Evolutionary conservation across 2,888 invertebrate genomes (phyloP).

Genomic region (Plebejus argus): DNA sequence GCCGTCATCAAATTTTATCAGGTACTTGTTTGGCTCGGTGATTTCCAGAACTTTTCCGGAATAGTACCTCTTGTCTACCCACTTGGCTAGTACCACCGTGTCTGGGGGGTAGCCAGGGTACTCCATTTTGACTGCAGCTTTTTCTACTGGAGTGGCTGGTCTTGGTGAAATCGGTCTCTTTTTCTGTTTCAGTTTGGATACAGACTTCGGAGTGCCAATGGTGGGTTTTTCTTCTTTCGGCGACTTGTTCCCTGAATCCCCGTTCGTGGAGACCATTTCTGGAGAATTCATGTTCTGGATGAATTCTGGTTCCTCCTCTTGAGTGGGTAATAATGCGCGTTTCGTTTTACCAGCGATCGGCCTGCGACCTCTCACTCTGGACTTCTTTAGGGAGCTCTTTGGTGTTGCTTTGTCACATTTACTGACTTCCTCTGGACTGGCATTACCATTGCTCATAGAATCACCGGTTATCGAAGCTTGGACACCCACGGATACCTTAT

Average conservation of each 20-base stretch:
- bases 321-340: slow-evolving; percentile 68
- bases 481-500: slow-evolving; percentile 69
- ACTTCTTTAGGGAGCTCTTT: slow-evolving; percentile 76
- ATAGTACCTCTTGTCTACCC: slow-evolving; percentile 85
- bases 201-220: slow-evolving; percentile 70
- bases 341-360: slow-evolving; percentile 70
- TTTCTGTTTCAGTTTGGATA: slow-evolving; percentile 68
- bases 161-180: slow-evolving; percentile 68
- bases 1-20: slow-evolving; percentile 84
- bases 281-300: slow-evolving; percentile 75
- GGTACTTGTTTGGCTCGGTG: slow-evolving; percentile 80
- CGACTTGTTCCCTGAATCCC: slow-evolving; percentile 62
- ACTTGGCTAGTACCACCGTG: slow-evolving; percentile 82
- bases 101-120: slow-evolving; percentile 67
- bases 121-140: slow-evolving; percentile 57
- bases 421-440: slow-evolving; percentile 68
- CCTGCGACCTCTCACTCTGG: slow-evolving; percentile 68
- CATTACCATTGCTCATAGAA: slow-evolving; percentile 65
- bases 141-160: slow-evolving; percentile 72
- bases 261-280: slow-evolving; percentile 72
- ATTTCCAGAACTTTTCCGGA: slow-evolving; percentile 82
- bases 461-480: slow-evolving; percentile 63
- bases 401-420: slow-evolving; percentile 74
- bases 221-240: slow-evolving; percentile 70
- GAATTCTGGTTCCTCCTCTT: slow-evolving; percentile 69